Evolutionary conservation across 1,140 invertebrate species (phyloP), one percentile per base, ranked within the genome.

Genomic region (Megathymus violae): DNA sequence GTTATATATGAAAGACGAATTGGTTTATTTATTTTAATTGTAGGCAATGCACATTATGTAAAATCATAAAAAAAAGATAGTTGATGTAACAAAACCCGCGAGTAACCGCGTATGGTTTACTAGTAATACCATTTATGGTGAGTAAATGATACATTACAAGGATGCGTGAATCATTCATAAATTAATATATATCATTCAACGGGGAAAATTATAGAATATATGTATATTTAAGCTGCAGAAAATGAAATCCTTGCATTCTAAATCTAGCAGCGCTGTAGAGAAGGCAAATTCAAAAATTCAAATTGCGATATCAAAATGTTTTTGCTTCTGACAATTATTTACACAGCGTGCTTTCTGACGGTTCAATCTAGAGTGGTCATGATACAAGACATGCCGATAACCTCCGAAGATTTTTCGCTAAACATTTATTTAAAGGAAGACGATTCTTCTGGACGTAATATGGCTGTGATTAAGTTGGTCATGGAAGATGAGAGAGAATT

Each of bases 311-410:
- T 16, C 10, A 17, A 36, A 31, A 54, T 58, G 52, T 58, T 58
- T 17, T 1, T 34, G 25, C 15, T 58, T 31, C 40, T 31, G 2
- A 58, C 41, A n/a, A 5, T 17, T 14, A 16, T 58, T n/a, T n/a
- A 17, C 15, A 40, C 40, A 17, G 6, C 44, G 13, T 54, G 51
- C 25, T 22, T 27, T 43, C 11, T 44, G 11, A 4, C 40, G 10
- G 40, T 27, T 0, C 40, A 58, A n/a, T 44, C 52, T 0, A 44
- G 40, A 27, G 27, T 19, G 5, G 22, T 58, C 3, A 58, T 46
- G 41, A 46, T 58, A 13, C 52, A 58, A 13, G 52, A 58, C 1
- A 17, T 41, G 1, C 52, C 52, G 4, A 14, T 58, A 11, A 46
- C 52, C 7, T 1, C 41, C 0, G 41, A 58, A 6, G 41, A 25